Percentiles rank a stretch among this genome's conserved stretches.
phyloP scores from a whole-genome alignment of 1,140 invertebrate species.

The Melitaea cinxia region DNA sequence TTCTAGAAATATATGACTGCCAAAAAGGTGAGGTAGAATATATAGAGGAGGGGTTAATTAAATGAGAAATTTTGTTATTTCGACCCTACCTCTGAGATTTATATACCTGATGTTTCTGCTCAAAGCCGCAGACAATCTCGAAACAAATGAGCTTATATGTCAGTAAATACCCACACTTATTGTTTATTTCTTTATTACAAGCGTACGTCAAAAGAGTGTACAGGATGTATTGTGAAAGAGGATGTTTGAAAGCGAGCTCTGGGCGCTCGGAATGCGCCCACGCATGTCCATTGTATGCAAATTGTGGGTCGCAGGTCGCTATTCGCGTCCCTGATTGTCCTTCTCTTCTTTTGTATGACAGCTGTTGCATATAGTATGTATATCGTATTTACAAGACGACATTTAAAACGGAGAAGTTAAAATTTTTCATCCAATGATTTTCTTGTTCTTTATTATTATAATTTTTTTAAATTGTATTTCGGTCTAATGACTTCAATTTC shows the following conservation, averaged over 20 bases:
- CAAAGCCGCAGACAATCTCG: background rate
- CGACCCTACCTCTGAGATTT: background rate
- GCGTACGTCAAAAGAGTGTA: constrained; percentile 18
- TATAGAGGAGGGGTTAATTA: no score
- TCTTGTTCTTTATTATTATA: no score
- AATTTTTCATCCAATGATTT: no score
- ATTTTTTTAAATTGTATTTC: no score
- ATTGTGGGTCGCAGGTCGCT: constrained; percentile 74
- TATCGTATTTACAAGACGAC: background rate
- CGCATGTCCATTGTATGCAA: constrained; percentile 75
- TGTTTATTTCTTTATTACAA: background rate
- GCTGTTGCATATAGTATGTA: background rate
- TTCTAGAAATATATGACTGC: no score
- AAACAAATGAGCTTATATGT: background rate
- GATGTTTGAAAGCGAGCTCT: constrained; percentile 10
- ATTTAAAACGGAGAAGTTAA: no score
- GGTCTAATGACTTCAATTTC: no score
- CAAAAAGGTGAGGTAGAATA: no score
- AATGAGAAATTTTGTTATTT: no score
- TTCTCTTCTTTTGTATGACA: constrained; percentile 38
- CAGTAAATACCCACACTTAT: background rate
- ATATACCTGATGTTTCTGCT: no score
- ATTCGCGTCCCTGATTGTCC: constrained; percentile 50
- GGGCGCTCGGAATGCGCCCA: constrained; percentile 58
- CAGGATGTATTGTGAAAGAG: constrained; percentile 27